These are phyloP conservation scores for Micropterix aruncella DNA, from an alignment of 2,888 invertebrate species.

Conservation along the genomic window DNA sequence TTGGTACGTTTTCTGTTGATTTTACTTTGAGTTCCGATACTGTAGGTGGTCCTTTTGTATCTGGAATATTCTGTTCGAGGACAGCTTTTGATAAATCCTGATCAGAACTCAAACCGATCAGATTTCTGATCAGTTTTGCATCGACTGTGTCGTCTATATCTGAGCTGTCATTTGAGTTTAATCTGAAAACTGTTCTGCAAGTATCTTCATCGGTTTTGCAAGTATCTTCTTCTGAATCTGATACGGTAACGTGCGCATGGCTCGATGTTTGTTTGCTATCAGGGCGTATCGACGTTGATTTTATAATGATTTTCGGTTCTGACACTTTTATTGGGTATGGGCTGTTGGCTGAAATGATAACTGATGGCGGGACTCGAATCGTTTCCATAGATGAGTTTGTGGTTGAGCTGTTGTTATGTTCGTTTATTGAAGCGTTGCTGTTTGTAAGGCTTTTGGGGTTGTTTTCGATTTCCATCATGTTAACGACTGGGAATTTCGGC, in stretches of 20 bases:
- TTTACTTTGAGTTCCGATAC: slow-evolving; percentile 24
- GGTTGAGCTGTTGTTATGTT: slow-evolving; percentile 7
- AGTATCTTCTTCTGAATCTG: slow-evolving; percentile 23
- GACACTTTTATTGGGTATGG: slow-evolving; percentile 22
- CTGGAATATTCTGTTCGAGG: slow-evolving; percentile 22
- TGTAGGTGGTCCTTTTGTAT: slow-evolving; percentile 31
- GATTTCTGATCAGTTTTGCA: slow-evolving; percentile 30
- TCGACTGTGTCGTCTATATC: slow-evolving; percentile 16
- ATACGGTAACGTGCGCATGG: slow-evolving; percentile 35
- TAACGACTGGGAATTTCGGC: background rate
- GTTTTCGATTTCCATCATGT: slow-evolving; percentile 13
- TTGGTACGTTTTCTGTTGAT: background rate
- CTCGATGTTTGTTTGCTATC: slow-evolving; percentile 21
- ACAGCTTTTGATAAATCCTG: slow-evolving; percentile 28
- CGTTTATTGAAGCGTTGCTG: slow-evolving; percentile 5
- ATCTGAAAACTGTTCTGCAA: background rate
- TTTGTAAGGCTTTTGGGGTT: background rate
- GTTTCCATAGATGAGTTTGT: slow-evolving; percentile 14
- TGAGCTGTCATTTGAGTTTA: background rate
- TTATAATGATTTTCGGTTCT: slow-evolving; percentile 47
- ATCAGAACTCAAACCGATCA: slow-evolving; percentile 19
- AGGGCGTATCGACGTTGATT: slow-evolving; percentile 32
- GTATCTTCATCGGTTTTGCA: background rate
- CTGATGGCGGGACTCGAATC: slow-evolving; percentile 28
- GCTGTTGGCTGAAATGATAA: slow-evolving; percentile 38